Conservation (phyloP, 2,888 invertebrate species). For the Tipula confusa region DNA sequence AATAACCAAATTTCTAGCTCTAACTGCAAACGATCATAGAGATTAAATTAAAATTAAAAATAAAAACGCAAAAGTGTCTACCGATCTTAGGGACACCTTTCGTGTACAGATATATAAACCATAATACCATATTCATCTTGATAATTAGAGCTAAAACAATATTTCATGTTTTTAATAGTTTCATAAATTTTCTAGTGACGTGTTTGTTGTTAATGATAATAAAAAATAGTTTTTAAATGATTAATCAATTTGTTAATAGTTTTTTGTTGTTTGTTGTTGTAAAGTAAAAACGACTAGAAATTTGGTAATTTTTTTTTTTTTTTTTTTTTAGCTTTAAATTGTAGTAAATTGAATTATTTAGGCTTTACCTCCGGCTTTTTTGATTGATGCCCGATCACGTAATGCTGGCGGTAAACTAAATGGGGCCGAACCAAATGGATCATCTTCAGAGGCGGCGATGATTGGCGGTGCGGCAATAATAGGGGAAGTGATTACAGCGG, state of each 20-base stretch:
- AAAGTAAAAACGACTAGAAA: constrained; percentile 20
- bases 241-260: constrained; percentile 20
- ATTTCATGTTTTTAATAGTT: neutral
- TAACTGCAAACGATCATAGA: neutral
- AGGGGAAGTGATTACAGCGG: constrained; percentile 36
- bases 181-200: neutral
- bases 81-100: neutral
- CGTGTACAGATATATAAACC: neutral
- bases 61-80: neutral
- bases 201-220: neutral
- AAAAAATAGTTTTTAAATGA: neutral
- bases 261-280: neutral
- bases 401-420: constrained; percentile 63
- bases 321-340: constrained; percentile 21
- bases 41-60: no score
- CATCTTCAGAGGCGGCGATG: constrained; percentile 53
- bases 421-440: constrained; percentile 79
- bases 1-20: neutral
- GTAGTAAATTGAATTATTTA: constrained; percentile 41
- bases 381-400: constrained; percentile 49
- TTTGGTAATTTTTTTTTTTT: neutral
- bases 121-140: constrained; percentile 3
- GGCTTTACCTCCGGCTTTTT: constrained; percentile 52
- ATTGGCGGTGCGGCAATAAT: constrained; percentile 41
- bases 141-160: neutral